Evolutionary conservation across 2,113 vertebrate genomes (phyloP).

Genomic region (Nibea albiflora): DNA sequence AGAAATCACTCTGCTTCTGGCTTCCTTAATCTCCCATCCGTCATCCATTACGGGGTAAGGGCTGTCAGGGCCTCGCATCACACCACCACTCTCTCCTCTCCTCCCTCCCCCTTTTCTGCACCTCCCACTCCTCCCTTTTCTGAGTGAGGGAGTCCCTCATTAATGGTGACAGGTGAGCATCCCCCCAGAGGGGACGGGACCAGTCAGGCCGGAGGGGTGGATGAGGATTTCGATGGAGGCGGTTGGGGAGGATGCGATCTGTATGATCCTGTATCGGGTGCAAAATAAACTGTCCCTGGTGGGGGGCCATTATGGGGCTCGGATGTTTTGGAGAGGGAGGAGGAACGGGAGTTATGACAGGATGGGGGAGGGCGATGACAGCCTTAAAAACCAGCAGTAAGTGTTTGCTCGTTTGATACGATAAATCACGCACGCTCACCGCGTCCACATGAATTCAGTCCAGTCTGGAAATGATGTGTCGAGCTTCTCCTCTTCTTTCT

Average conservation of each 20-base stretch:
- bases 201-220: slow-evolving; percentile 48
- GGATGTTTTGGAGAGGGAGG: background rate
- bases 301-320: slow-evolving; percentile 46
- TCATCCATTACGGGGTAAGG: slow-evolving; percentile 52
- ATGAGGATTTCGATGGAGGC: slow-evolving; percentile 39
- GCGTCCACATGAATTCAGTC: background rate
- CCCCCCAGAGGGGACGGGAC: slow-evolving; percentile 51
- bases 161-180: slow-evolving; percentile 76
- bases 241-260: slow-evolving; percentile 23
- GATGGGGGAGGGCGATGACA: background rate
- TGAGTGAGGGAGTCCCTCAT: slow-evolving; percentile 61
- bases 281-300: slow-evolving; percentile 65
- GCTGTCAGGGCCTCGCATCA: slow-evolving; percentile 37
- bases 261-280: slow-evolving; percentile 14
- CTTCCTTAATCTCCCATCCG: slow-evolving; percentile 58
- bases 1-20: slow-evolving; percentile 50
- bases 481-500: too few species aligned
- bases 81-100: slow-evolving; percentile 19
- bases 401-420: slow-evolving; percentile 3
- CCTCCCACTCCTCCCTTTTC: background rate
- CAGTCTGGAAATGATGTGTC: background rate
- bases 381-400: slow-evolving; percentile 1
- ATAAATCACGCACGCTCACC: background rate
- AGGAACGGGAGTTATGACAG: background rate
- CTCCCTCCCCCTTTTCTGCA: slow-evolving; percentile 9